Evolutionary conservation across 2,113 vertebrate genomes (phyloP).

Genomic region (Sclerurus mexicanus): DNA sequence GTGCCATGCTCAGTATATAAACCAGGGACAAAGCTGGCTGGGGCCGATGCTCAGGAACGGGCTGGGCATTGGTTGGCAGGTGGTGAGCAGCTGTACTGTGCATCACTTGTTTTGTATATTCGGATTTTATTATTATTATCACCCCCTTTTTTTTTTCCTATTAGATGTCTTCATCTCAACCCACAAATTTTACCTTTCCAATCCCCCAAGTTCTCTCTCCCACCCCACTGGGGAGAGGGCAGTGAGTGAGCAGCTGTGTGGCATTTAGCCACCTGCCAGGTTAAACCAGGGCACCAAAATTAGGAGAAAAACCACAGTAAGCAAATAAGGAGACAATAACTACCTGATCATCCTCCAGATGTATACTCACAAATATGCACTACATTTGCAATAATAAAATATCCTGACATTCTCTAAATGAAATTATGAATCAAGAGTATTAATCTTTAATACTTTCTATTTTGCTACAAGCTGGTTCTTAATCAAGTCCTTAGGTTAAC

Average conservation of each 20-base stretch:
- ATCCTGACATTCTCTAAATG: background rate
- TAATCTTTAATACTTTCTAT: background rate
- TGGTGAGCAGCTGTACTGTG: background rate
- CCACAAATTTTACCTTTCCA: background rate
- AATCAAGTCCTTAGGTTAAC: background rate
- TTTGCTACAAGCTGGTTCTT: background rate
- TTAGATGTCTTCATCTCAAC: background rate
- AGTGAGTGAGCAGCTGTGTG: background rate
- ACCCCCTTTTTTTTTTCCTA: background rate
- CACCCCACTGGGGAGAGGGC: accelerated
- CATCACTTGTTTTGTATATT: background rate
- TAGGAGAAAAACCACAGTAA: background rate
- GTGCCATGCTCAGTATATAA: background rate
- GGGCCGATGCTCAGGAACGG: background rate
- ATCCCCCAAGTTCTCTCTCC: background rate
- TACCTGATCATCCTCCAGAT: background rate
- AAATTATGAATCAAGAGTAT: background rate
- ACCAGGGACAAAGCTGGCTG: background rate
- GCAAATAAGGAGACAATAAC: background rate
- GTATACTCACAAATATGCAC: background rate
- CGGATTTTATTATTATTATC: background rate
- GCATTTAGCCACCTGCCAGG: background rate
- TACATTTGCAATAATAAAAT: background rate
- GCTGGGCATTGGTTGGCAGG: background rate
- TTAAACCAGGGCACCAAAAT: background rate